A percentile compares a stretch with the other conserved stretches of the same genome.
Conservation (phyloP, 2,113 vertebrate genomes). For the Eonycteris spelaea region DNA sequence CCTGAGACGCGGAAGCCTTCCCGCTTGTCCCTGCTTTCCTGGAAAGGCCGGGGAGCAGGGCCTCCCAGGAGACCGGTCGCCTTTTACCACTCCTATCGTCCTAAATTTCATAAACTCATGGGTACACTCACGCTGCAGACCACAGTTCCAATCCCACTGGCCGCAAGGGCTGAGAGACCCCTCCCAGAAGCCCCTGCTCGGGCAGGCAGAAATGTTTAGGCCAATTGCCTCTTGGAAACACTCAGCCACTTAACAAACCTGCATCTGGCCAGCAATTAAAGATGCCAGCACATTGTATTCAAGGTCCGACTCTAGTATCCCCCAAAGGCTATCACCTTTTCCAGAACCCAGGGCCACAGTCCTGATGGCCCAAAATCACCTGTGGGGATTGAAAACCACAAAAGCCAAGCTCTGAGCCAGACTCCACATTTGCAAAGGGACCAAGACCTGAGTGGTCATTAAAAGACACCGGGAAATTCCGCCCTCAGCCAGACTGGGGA, state of each 20-base stretch:
- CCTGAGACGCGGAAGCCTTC: background rate
- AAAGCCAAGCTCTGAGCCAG: background rate
- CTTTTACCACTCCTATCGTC: background rate
- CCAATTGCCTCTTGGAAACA: background rate
- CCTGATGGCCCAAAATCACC: background rate
- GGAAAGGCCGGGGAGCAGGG: background rate
- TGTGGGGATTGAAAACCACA: background rate
- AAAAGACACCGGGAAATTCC: background rate
- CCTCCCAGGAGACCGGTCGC: background rate
- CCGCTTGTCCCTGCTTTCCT: background rate
- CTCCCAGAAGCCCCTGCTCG: background rate
- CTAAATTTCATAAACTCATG: background rate
- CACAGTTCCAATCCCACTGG: background rate
- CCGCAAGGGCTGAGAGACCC: background rate
- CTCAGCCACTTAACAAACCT: background rate
- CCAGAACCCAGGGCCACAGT: background rate
- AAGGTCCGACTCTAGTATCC: background rate
- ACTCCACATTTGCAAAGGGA: background rate
- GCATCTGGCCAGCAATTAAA: accelerated
- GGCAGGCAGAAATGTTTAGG: background rate
- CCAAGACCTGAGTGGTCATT: too few species aligned
- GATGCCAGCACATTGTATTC: accelerated
- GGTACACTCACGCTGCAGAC: too few species aligned
- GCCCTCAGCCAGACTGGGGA: background rate
- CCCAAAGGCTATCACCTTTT: background rate